Evolutionary conservation across 2,888 invertebrate genomes (phyloP).

Genomic region (Cheilosia vulpina): DNA sequence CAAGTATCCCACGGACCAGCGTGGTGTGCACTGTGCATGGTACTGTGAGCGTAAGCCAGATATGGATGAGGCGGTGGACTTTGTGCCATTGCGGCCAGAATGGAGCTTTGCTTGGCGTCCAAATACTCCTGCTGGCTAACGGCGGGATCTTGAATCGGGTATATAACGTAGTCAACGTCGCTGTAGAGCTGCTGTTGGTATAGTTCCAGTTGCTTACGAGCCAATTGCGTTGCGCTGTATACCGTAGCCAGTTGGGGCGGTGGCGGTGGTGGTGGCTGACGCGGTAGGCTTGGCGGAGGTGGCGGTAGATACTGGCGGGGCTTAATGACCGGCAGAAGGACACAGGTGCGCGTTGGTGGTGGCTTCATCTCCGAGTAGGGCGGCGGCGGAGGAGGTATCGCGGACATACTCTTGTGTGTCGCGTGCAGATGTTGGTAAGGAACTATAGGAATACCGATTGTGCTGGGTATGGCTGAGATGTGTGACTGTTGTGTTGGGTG

Average conservation of each 20-base stretch:
- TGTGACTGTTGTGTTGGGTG: constrained; percentile 78
- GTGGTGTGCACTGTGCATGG: constrained; percentile 79
- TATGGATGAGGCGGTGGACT: constrained; percentile 85
- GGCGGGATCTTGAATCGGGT: constrained; percentile 94
- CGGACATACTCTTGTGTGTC: constrained; percentile 86
- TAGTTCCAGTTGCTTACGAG: constrained; percentile 91
- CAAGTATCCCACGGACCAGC: constrained; percentile 82
- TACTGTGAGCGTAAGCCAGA: constrained; percentile 85
- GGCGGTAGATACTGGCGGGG: constrained; percentile 86
- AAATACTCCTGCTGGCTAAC: constrained; percentile 95
- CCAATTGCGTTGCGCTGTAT: constrained; percentile 88
- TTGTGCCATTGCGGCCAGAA: constrained; percentile 88
- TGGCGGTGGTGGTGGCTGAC: constrained; percentile 87
- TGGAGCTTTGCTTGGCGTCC: constrained; percentile 89
- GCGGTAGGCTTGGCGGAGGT: constrained; percentile 87
- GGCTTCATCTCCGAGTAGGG: constrained; percentile 84
- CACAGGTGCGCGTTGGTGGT: constrained; percentile 84
- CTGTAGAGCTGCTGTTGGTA: constrained; percentile 95
- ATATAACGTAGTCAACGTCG: constrained; percentile 96
- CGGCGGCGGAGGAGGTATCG: constrained; percentile 81
- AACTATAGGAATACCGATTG: constrained; percentile 83
- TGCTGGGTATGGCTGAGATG: constrained; percentile 77
- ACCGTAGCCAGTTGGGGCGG: constrained; percentile 89
- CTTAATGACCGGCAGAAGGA: constrained; percentile 87
- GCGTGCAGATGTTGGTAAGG: constrained; percentile 85